phyloP scores from a whole-genome alignment of 2,113 vertebrate genomes.

The Acanthisitta chloris region DNA sequence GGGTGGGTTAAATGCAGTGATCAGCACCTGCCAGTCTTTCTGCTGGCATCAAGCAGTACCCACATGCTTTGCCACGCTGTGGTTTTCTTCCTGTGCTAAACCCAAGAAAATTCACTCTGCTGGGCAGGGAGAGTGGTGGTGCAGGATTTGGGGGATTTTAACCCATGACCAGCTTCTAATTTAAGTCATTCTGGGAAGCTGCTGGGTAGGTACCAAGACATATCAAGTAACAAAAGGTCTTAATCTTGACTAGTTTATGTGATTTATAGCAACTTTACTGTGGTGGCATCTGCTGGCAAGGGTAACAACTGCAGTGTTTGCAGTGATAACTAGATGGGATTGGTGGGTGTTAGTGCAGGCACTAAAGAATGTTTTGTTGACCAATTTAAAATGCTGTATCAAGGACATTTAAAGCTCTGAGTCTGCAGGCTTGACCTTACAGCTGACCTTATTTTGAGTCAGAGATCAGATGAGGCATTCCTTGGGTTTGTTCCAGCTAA shows the following conservation, averaged over 20 bases:
- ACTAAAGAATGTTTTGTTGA: background rate
- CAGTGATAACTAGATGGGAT: background rate
- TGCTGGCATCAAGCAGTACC: background rate
- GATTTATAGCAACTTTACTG: background rate
- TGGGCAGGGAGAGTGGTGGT: background rate
- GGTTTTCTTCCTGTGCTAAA: background rate
- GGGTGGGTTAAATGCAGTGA: background rate
- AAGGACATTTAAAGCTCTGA: background rate
- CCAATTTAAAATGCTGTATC: background rate
- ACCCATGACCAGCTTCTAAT: background rate
- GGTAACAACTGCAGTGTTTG: background rate
- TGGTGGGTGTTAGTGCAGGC: background rate
- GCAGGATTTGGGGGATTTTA: background rate
- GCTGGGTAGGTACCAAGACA: fast-evolving
- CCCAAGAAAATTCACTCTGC: background rate
- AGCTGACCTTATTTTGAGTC: background rate
- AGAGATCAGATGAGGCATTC: background rate
- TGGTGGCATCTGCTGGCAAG: slow-evolving; percentile 27
- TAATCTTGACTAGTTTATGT: background rate
- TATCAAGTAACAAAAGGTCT: background rate
- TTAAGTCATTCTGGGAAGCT: background rate
- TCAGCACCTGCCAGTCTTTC: background rate
- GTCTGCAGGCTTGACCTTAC: background rate
- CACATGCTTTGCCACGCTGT: background rate
- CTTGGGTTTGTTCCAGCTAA: background rate